Conservation (phyloP, 2,113 vertebrate genomes). For the Bubo bubo region DNA sequence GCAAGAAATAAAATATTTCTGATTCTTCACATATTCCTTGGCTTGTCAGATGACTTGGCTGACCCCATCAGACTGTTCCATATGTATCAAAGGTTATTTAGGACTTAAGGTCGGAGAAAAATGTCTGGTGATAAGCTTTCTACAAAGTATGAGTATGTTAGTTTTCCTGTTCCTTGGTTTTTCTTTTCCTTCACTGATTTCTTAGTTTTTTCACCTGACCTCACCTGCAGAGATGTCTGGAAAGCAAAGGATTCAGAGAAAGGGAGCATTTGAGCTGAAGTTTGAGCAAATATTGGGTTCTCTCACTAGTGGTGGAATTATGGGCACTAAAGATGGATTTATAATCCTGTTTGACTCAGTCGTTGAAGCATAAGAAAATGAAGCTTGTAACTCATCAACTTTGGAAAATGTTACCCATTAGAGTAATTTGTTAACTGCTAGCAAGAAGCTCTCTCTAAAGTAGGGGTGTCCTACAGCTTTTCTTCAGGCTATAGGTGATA, state of each 20-base stretch:
- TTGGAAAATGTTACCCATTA: neutral
- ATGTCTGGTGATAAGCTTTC: neutral
- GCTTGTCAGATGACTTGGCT: neutral
- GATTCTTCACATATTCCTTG: neutral
- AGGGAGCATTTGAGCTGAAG: rapidly evolving
- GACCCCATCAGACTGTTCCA: neutral
- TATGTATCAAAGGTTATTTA: neutral
- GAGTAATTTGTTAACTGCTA: neutral
- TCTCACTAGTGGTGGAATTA: neutral
- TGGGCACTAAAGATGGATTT: neutral
- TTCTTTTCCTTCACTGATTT: neutral
- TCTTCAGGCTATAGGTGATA: neutral
- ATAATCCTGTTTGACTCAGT: neutral
- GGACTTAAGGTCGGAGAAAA: neutral
- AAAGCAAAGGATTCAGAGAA: neutral
- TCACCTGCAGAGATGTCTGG: neutral
- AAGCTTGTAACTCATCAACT: neutral
- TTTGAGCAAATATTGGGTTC: neutral
- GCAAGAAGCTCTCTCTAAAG: neutral
- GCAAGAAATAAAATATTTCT: neutral
- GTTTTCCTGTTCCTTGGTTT: neutral
- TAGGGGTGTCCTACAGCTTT: neutral
- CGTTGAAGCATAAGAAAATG: rapidly evolving
- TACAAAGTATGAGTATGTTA: rapidly evolving
- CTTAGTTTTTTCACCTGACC: neutral